Conservation (phyloP, 2,888 invertebrate species). For the Drosophila tripunctata region DNA sequence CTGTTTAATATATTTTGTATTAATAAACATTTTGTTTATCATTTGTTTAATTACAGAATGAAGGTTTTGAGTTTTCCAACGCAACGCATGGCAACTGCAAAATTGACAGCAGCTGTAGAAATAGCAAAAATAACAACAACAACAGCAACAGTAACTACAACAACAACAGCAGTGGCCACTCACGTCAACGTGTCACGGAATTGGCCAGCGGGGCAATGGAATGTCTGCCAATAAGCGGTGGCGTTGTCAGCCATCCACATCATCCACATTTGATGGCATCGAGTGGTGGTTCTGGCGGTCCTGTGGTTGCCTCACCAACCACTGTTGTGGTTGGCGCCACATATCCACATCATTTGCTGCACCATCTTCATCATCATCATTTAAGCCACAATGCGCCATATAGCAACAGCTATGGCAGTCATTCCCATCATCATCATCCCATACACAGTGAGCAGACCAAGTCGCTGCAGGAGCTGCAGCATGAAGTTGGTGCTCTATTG, state of each 20-base stretch:
- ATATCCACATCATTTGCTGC: constrained; percentile 81
- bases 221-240: constrained; percentile 90
- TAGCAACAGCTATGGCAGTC: constrained; percentile 83
- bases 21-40: background rate
- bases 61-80: constrained; percentile 70
- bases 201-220: constrained; percentile 87
- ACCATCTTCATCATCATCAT: constrained; percentile 77
- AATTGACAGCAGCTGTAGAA: constrained; percentile 59
- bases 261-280: constrained; percentile 68
- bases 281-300: constrained; percentile 29
- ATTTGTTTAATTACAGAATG: constrained; percentile 66
- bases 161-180: constrained; percentile 44
- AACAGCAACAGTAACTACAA: constrained; percentile 33
- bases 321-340: constrained; percentile 77
- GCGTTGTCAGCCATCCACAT: constrained; percentile 57
- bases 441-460: constrained; percentile 93
- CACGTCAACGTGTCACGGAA: constrained; percentile 51
- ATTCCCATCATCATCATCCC: constrained; percentile 91
- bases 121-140: constrained; percentile 33
- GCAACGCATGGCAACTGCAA: constrained; percentile 69
- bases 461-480: constrained; percentile 95
- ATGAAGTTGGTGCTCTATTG: constrained; percentile 95
- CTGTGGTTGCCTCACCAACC: constrained; percentile 54
- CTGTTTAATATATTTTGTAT: background rate
- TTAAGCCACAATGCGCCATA: constrained; percentile 80